These are phyloP conservation scores for Zaprionus lineosus DNA, from an alignment of 2,888 invertebrate genomes.

Conservation along the genomic window DNA sequence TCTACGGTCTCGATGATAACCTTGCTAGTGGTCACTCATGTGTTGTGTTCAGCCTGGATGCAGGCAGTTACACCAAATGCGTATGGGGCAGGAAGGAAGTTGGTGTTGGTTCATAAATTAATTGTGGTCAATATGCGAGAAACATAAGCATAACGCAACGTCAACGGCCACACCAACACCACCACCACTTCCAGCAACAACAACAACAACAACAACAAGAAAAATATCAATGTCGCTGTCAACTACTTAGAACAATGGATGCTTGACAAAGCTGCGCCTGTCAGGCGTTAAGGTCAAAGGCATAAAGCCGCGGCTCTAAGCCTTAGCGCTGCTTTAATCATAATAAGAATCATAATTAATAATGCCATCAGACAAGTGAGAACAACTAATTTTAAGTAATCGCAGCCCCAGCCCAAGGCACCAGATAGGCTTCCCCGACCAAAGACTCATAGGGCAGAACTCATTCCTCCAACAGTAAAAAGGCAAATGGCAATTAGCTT, in stretches of 20 bases:
- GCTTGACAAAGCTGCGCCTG: constrained; percentile 35
- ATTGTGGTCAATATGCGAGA: constrained; percentile 68
- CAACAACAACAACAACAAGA: background rate
- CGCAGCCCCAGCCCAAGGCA: no score
- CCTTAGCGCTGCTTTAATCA: constrained; percentile 31
- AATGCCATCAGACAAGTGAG: no score
- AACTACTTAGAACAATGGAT: constrained; percentile 51
- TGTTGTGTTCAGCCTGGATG: constrained; percentile 60
- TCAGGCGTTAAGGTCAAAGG: constrained; percentile 72
- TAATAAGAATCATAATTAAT: constrained; percentile 26
- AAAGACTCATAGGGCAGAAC: no score
- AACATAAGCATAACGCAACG: constrained; percentile 28
- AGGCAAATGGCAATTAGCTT: no score
- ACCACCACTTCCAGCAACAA: constrained; percentile 10
- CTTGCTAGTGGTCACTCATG: constrained; percentile 72
- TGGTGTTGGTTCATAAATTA: constrained; percentile 72
- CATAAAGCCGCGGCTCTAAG: constrained; percentile 65
- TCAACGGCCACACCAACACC: constrained; percentile 14
- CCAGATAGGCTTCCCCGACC: no score
- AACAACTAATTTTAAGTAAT: no score
- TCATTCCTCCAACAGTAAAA: no score
- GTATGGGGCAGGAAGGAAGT: constrained; percentile 66
- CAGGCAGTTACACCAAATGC: constrained; percentile 54
- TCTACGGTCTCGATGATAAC: constrained; percentile 24
- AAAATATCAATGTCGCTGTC: constrained; percentile 46